Base-by-base conservation (phyloP, 2,113 vertebrate genomes). In the Hiodon alosoides region DNA sequence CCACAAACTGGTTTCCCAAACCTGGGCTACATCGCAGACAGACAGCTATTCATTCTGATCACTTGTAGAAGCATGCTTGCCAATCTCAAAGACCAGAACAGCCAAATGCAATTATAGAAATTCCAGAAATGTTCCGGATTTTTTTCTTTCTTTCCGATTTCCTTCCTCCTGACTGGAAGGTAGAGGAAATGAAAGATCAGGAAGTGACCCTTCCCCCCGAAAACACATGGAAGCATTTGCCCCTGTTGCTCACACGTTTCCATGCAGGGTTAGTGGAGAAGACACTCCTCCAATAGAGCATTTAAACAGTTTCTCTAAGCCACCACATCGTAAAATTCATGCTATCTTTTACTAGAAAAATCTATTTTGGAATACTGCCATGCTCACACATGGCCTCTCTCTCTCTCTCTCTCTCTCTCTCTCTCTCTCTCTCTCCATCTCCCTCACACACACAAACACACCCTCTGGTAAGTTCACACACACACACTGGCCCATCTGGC, bases 111-210 rank as follows among this genome's bases (percentile, higher is more conserved):
- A 16, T 58, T 67, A 3, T 17, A 17, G 60, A 65, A 4, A 4
- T 53, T 67, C 61, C 46, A 48, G 53, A 67, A 54, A 58, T 74
- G 73, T 67, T 75, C 64, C 47, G 16, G 4, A 47, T 10, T 66
- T 68, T 55, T 8, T 53, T 55, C 67, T 58, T 16, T 47, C 3
- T 10, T 67, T 4, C 50, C 58, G 16, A 9, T 58, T 74, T 57
- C 14, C 31, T 16, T 17, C 13, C 59, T 66, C 65, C 65, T 75
- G 6, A 51, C 54, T 67, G 64, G 64, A 68, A 16, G 54, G 64
- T 47, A 50, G n/a, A 52, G 61, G 16, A 54, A 71, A 71, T 71
- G 70, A 71, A 73, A 65, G 72, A 51, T 46, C 72, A 67, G 53
- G 73, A 75, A 67, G 73, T 75, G 65, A 75, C 65, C 13, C 47